Evolutionary conservation across 2,113 vertebrate genomes (phyloP), one percentile per base, ranked within the genome.

Genomic region (Oreochromis spilurus): DNA sequence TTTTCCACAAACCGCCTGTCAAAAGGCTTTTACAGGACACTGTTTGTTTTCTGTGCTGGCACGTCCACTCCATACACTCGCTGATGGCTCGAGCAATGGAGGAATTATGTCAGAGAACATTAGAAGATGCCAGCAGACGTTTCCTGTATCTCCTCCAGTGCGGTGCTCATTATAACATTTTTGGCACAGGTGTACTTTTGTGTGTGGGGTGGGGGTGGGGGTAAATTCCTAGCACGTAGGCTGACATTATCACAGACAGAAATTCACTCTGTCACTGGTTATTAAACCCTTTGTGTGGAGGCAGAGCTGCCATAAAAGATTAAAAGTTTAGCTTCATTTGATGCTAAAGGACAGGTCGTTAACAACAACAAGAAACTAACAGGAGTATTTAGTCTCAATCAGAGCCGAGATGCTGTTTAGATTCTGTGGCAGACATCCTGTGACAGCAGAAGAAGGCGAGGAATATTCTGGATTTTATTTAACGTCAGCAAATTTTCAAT

Each of bases 1-100:
- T 72, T 67, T 48, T 12, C 24, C 86, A 36, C 80, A 84, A 89
- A 87, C 80, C 62, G 14, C 82, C 88, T 87, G 87, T 92, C 87
- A 90, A 87, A 93, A 82, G 85, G 62, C 84, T 90, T 90, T 91
- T 29, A 87, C 43, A 58, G 78, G 21, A 38, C 78, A 11, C 36
- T 89, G 72, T 93, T 91, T 90, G 93, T 84, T 82, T 53, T 88
- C 87, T 84, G 84, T 82, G 82, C 83, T 38, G 87, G 86, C 88
- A 93, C 88, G 88, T 93, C 90, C 80, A 87, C 72, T 57, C 80
- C 36, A 55, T 62, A 84, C 82, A 92, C 29, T 82, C 36, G n/a
- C 84, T 36, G 52, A 52, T 16, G 19, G 45, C 65, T 36, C 4
- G 2, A 9, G 7, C 31, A 26, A 72, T 36, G 24, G 45, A 17